Base-by-base conservation (phyloP, 2,113 vertebrate genomes). In the Rhagologus leucostigma region DNA sequence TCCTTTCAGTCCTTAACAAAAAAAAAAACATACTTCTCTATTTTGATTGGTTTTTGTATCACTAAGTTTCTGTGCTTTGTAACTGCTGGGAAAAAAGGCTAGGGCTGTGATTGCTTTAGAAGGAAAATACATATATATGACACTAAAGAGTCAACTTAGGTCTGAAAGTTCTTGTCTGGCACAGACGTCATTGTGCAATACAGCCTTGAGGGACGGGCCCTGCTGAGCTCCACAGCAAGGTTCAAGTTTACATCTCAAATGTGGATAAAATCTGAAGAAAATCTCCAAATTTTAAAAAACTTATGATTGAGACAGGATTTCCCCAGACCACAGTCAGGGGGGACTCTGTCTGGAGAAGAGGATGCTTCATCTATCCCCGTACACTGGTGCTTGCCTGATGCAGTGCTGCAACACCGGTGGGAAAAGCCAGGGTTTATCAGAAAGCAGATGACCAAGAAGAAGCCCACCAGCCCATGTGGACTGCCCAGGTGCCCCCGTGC, bases 201-300 rank as follows among this genome's bases (percentile, higher is more conserved):
- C 27, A 59, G 39, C 16, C 0, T 1, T 0, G 0, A 63, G 20
- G 44, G 10, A 77, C 63, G 30, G 21, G 30, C 16, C 35, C 32
- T 44, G 17, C 32, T 65, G 20, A 71, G 27, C 13, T 82, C 30
- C 18, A 22, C 1, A 2, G 14, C 21, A 71, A 67, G 4, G 19
- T 35, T 87, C 70, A 85, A 42, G 35, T 55, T 82, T 59, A 56
- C 37, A 39, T 9, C 6, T 22, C 57, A n/a, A 53, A 65, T 86
- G 21, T 53, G 27, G 21, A 11, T 63, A 52, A 84, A 75, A 75
- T 71, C 18, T 55, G 35, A 83, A 83, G 52, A 85, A 92, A 92
- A 79, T 9, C 18, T 57, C 35, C 10, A 65, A 35, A n/a, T 78
- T 16, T 60, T 41, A 64, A 63, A 75, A 57, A 59, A 30, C 2